Evolutionary conservation across 2,797 vertebrate genomes (phyloP).

Genomic region (Eptatretus atami): DNA sequence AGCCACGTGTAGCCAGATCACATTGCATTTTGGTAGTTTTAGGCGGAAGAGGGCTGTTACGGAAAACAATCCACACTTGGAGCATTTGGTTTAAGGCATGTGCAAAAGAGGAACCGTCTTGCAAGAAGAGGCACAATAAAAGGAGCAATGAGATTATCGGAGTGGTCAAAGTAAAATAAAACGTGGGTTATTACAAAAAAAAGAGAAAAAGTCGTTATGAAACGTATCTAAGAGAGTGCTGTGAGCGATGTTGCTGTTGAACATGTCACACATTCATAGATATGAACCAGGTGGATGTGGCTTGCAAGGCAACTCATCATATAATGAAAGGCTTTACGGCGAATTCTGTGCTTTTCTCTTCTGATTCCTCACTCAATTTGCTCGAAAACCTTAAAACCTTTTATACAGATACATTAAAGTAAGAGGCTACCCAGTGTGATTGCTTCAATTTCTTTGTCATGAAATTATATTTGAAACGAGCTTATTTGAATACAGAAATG

Average conservation of each 20-base stretch:
- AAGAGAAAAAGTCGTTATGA: no score
- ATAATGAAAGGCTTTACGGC: no score
- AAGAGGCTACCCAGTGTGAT: neutral
- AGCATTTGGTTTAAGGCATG: slow-evolving; percentile 99
- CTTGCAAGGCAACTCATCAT: no score
- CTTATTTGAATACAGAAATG: slow-evolving; percentile 2
- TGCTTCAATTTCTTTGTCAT: slow-evolving; percentile 5
- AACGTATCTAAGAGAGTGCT: no score
- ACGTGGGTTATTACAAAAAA: no score
- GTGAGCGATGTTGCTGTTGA: no score
- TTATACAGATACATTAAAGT: neutral
- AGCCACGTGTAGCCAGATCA: slow-evolving; percentile 28
- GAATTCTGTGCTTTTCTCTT: no score
- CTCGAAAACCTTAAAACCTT: neutral
- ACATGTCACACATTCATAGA: no score
- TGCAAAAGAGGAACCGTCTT: slow-evolving; percentile 99
- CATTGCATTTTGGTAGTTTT: slow-evolving; percentile 99
- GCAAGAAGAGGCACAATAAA: slow-evolving; percentile 44
- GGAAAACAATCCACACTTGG: slow-evolving; percentile 99
- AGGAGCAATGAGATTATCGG: neutral
- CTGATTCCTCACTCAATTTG: no score
- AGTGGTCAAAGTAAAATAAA: no score
- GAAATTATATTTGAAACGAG: neutral
- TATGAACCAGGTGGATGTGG: no score
- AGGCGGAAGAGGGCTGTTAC: slow-evolving; percentile 98